Conservation (phyloP, 2,797 vertebrate species). For the Taenioides sp. region DNA sequence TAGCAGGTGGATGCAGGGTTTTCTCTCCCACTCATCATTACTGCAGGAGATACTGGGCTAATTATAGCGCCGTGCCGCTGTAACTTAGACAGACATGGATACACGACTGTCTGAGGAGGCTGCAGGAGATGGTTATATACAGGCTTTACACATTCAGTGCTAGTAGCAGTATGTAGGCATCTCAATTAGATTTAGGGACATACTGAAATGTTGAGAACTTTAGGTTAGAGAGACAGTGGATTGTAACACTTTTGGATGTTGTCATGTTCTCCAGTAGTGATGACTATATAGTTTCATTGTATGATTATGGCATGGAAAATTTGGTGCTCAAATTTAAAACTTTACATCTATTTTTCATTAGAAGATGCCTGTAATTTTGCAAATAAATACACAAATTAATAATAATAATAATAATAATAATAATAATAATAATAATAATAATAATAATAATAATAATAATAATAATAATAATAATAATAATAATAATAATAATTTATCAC, state of each 20-base stretch:
- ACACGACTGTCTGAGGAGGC: constrained; percentile 39
- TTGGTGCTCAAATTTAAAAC: background rate
- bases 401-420: no score
- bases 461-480: no score
- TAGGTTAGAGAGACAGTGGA: background rate
- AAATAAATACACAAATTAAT: no score
- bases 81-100: constrained; percentile 51
- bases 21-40: constrained; percentile 54
- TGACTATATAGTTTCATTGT: background rate
- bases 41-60: constrained; percentile 65
- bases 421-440: no score
- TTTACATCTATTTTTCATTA: background rate
- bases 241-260: background rate
- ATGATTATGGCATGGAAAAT: background rate
- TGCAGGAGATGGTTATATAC: constrained; percentile 23
- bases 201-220: background rate
- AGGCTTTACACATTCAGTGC: constrained; percentile 29
- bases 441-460: no score
- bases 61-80: constrained; percentile 58
- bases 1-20: constrained; percentile 49
- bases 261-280: background rate
- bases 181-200: constrained; percentile 1
- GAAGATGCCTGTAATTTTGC: background rate
- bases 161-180: constrained; percentile 6
- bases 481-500: no score